Evolutionary conservation across 2,113 vertebrate species (phyloP), one percentile per base, ranked within the genome.

Genomic region (Calonectris borealis): DNA sequence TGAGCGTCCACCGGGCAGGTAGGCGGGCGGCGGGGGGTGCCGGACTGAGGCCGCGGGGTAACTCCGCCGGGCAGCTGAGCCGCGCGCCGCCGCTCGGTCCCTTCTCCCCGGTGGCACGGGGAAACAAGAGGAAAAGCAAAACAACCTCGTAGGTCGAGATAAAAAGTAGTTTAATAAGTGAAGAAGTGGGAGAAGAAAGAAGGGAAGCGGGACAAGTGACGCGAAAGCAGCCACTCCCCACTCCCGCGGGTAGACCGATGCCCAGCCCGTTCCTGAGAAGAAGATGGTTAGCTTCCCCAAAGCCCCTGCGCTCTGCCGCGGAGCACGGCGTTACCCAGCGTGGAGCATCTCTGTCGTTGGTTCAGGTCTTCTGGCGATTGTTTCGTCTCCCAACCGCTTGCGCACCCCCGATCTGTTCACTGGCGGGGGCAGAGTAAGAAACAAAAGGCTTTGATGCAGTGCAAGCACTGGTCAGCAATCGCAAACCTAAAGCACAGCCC

Each of bases 381-480:
- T 13, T 29, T 20, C 55, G 12, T 32, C 9, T 46, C 27, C n/a
- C 21, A 6, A 1, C 2, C 6, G 9, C 2, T 15, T 7, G 3
- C 2, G 51, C 38, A 26, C 17, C 58, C 51, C 8, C 9, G 1
- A 0, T 24, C n/a, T 46, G 1, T 40, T 60, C 65, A 0, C 26
- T 54, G 16, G n/a, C 8, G 10, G 18, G 7, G 5, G 0, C 20
- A 25, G n/a, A 18, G 27, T 7, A 10, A 8, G 66, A 9, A 49
- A 20, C 8, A 8, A 62, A 16, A 34, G 54, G 44, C 36, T 69
- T 21, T 0, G 2, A 3, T 46, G 58, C 62, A 14, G 27, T 8
- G 20, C 4, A 1, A 4, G 1, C 4, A 0, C 44, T 3, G 17
- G 6, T 64, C 34, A 1, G 60, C 55, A 3, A 0, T 26, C 31